A percentile compares a stretch with the other conserved stretches of the same genome.
Evolutionary conservation across 2,888 invertebrate species (phyloP).

Genomic region (Tenthredo mesomela): DNA sequence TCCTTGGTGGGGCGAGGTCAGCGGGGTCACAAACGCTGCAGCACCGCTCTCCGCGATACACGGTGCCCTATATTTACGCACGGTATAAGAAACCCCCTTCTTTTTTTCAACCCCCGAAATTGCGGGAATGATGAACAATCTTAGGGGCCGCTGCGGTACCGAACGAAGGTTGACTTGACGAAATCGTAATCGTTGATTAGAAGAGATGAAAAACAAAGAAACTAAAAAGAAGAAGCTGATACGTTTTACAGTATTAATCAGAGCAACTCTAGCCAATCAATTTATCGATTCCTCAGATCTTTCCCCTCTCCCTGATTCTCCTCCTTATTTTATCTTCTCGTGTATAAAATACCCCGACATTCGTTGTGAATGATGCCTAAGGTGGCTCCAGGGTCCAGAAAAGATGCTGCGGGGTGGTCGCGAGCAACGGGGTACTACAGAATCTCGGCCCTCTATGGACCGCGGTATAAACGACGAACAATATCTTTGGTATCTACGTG

Average conservation of each 20-base stretch:
- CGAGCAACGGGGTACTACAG: constrained; percentile 26
- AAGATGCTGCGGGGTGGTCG: constrained; percentile 32
- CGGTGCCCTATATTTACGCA: constrained; percentile 77
- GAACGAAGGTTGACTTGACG: not conserved
- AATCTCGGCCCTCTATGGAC: constrained; percentile 5
- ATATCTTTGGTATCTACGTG: constrained; percentile 67
- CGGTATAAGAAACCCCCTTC: constrained; percentile 70
- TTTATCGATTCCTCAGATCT: not conserved
- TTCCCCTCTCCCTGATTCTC: not conserved
- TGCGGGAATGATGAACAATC: constrained; percentile 66
- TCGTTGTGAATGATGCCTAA: constrained; percentile 66
- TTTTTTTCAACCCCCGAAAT: not conserved
- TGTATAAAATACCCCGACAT: not conserved
- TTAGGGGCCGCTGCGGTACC: constrained; percentile 59
- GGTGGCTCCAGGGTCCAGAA: constrained; percentile 42
- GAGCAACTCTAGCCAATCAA: not conserved
- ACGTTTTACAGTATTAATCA: too few species aligned
- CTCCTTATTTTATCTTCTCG: not conserved
- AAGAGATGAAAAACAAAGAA: too few species aligned
- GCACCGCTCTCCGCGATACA: constrained; percentile 68
- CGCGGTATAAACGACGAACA: constrained; percentile 64
- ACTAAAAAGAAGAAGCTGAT: too few species aligned
- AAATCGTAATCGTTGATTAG: not conserved
- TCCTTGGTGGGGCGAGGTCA: constrained; percentile 69
- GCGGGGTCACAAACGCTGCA: constrained; percentile 69